phyloP scores from a whole-genome alignment of 2,113 vertebrate genomes.

The Motacilla tschutschensis region DNA sequence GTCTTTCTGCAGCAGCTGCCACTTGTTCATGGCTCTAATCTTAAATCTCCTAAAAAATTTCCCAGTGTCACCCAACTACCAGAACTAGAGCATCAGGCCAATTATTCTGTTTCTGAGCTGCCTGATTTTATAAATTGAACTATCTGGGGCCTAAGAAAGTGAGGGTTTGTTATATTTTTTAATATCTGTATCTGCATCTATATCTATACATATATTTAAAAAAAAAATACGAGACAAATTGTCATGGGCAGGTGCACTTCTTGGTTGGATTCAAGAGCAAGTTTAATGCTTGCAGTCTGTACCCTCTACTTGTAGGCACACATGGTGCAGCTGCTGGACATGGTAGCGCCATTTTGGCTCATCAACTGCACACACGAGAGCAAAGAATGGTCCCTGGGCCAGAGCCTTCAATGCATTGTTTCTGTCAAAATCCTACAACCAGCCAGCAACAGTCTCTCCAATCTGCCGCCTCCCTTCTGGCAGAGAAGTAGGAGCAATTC shows the following conservation, averaged over 20 bases:
- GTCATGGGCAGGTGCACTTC: neutral
- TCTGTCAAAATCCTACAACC: neutral
- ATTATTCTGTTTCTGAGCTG: neutral
- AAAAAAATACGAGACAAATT: neutral
- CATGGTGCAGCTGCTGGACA: neutral
- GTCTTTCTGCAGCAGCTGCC: neutral
- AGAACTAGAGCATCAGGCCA: neutral
- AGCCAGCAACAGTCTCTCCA: rapidly evolving
- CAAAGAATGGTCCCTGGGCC: neutral
- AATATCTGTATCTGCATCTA: neutral
- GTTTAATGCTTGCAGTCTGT: neutral
- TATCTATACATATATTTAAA: neutral
- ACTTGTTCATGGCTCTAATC: neutral
- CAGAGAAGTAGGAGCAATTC: neutral
- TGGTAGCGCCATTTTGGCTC: neutral
- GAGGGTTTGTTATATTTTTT: neutral
- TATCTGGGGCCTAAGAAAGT: neutral
- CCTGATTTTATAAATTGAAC: neutral
- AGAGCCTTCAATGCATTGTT: neutral
- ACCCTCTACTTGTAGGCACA: neutral
- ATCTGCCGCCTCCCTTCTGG: neutral
- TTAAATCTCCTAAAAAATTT: neutral
- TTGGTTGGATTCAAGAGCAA: neutral
- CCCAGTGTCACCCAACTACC: neutral
- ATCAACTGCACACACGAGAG: neutral